A percentile compares a stretch with the other conserved stretches of the same genome.
phyloP scores from a whole-genome alignment of 1,140 invertebrate genomes.

The Pemphigus obesinymphae region DNA sequence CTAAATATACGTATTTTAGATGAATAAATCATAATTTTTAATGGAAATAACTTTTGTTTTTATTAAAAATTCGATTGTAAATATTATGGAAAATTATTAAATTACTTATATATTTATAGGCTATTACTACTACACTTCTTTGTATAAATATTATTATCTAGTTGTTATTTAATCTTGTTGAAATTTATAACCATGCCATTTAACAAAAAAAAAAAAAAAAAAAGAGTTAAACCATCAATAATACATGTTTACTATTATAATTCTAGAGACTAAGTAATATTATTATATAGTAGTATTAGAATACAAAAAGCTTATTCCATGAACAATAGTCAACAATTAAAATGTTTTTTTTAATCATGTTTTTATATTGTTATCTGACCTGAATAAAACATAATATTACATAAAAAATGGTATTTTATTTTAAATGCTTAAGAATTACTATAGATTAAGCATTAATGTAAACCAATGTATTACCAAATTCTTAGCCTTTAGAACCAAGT shows the following conservation, averaged over 20 bases:
- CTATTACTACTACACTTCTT: slow-evolving; percentile 35
- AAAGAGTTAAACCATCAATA: background rate
- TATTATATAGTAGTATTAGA: background rate
- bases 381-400: slow-evolving; percentile 31
- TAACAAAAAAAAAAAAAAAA: too few species aligned
- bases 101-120: slow-evolving; percentile 9
- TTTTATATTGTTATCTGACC: slow-evolving; percentile 28
- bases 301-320: background rate
- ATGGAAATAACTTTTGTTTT: background rate
- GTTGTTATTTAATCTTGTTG: slow-evolving; percentile 38
- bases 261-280: background rate
- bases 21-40: background rate
- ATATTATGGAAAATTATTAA: slow-evolving; percentile 14
- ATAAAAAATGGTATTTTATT: background rate
- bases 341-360: slow-evolving; percentile 20
- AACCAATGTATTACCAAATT: too few species aligned
- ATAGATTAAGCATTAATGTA: too few species aligned
- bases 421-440: background rate
- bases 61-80: background rate
- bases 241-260: slow-evolving; percentile 9
- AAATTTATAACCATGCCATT: slow-evolving; percentile 14
- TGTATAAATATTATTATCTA: slow-evolving; percentile 30
- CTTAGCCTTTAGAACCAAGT: too few species aligned
- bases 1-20: slow-evolving; percentile 7
- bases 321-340: background rate